These are phyloP conservation scores for Cyprinella venusta DNA, from an alignment of 2,797 vertebrate genomes.

Conservation along the genomic window DNA sequence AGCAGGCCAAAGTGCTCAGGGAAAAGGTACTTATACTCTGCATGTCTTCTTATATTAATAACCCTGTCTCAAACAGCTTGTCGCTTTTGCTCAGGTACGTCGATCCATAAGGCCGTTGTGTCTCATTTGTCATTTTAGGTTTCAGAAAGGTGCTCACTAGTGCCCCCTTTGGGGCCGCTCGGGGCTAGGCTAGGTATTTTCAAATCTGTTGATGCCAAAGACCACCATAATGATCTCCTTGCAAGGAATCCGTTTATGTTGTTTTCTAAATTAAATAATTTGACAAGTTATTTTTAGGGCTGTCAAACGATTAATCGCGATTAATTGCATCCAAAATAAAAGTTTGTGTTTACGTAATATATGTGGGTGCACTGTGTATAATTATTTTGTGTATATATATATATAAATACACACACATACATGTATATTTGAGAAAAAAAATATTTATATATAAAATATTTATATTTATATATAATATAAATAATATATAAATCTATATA, in stretches of 20 bases:
- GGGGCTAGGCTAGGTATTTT: neutral
- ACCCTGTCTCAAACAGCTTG: neutral
- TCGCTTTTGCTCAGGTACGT: neutral
- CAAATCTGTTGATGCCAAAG: neutral
- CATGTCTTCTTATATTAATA: slow-evolving; percentile 11
- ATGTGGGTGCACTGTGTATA: too few relatives aligned
- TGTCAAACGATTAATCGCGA: too few relatives aligned
- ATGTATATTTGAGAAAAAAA: too few relatives aligned
- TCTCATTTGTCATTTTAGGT: neutral
- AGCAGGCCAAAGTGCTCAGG: slow-evolving; percentile 90
- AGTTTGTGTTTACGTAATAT: too few relatives aligned
- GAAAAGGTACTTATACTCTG: slow-evolving; percentile 84
- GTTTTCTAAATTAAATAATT: neutral
- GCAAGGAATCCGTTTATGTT: neutral
- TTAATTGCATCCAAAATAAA: too few relatives aligned
- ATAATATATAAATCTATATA: too few relatives aligned
- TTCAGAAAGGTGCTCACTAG: neutral
- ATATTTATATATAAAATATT: too few relatives aligned
- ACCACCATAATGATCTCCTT: neutral
- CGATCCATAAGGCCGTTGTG: neutral
- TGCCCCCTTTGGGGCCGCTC: neutral
- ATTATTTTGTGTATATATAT: too few relatives aligned
- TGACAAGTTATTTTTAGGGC: neutral
- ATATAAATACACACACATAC: too few relatives aligned
- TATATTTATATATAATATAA: too few relatives aligned